phyloP scores from a whole-genome alignment of 2,888 invertebrate species.

The Tetranychus piercei region DNA sequence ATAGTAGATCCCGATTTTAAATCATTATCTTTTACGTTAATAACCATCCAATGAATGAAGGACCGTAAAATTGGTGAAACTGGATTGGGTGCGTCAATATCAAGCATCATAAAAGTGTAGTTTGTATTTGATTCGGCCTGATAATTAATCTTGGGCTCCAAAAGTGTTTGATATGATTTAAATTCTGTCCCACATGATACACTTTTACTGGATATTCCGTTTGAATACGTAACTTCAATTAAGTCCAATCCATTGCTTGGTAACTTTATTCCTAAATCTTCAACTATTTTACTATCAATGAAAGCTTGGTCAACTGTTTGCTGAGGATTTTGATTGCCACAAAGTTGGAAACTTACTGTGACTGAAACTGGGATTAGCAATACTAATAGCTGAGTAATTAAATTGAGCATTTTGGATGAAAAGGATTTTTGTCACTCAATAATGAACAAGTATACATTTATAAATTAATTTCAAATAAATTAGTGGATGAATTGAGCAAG shows the following conservation, averaged over 20 bases:
- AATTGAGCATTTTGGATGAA: too few relatives aligned
- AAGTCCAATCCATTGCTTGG: not conserved
- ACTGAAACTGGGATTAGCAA: too few relatives aligned
- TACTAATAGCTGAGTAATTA: too few relatives aligned
- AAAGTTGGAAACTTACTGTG: not conserved
- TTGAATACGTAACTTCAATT: not conserved
- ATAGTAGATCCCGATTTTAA: not conserved
- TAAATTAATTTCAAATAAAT: too few relatives aligned
- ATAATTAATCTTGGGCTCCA: not conserved
- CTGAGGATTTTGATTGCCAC: not conserved
- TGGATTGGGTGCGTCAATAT: not conserved
- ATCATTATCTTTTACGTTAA: not conserved
- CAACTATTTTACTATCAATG: not conserved
- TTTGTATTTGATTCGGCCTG: not conserved
- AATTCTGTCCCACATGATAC: not conserved
- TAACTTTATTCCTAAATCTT: not conserved
- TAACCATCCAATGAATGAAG: not conserved
- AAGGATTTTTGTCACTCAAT: too few relatives aligned
- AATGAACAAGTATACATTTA: too few relatives aligned
- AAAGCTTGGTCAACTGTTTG: not conserved
- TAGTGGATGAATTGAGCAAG: too few relatives aligned
- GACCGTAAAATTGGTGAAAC: not conserved
- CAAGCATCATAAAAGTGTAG: not conserved
- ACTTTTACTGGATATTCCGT: not conserved
- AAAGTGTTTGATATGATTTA: not conserved